Percentiles rank a stretch among this genome's conserved stretches.
phyloP scores from a whole-genome alignment of 2,113 vertebrate species.

The Microcebus ravelobensis region DNA sequence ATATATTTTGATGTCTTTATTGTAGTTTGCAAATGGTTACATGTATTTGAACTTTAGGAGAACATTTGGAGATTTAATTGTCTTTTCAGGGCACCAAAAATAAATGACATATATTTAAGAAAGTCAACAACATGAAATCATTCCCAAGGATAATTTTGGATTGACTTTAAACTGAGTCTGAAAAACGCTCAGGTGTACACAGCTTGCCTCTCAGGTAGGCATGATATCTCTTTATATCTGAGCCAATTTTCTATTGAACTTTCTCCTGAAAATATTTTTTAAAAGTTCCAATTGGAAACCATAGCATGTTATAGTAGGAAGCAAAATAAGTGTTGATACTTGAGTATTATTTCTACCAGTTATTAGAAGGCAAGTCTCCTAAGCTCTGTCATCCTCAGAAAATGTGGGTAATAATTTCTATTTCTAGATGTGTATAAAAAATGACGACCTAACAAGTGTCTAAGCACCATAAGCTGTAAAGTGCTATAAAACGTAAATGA shows the following conservation, averaged over 20 bases:
- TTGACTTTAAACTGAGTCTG: slow-evolving; percentile 44
- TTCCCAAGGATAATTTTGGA: slow-evolving; percentile 57
- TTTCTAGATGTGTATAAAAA: not conserved
- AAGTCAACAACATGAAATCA: slow-evolving; percentile 65
- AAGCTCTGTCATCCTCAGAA: not conserved
- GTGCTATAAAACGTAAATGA: not conserved
- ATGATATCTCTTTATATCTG: not conserved
- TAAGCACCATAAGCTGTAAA: too few relatives aligned
- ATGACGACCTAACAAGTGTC: not conserved
- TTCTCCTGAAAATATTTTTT: not conserved
- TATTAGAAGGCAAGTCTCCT: not conserved
- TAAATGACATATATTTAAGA: slow-evolving; percentile 72
- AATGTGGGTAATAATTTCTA: not conserved
- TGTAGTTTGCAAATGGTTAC: slow-evolving; percentile 72
- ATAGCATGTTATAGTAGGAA: not conserved
- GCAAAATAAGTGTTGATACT: not conserved
- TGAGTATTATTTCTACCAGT: not conserved
- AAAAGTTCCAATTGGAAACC: not conserved
- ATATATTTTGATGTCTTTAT: slow-evolving; percentile 75
- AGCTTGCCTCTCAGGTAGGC: not conserved
- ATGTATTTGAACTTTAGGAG: slow-evolving; percentile 75
- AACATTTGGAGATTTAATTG: slow-evolving; percentile 73
- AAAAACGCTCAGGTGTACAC: not conserved
- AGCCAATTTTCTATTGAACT: not conserved
- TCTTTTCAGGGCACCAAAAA: slow-evolving; percentile 70